Evolutionary conservation across 2,888 invertebrate genomes (phyloP).

Genomic region (Epiblema foenella): DNA sequence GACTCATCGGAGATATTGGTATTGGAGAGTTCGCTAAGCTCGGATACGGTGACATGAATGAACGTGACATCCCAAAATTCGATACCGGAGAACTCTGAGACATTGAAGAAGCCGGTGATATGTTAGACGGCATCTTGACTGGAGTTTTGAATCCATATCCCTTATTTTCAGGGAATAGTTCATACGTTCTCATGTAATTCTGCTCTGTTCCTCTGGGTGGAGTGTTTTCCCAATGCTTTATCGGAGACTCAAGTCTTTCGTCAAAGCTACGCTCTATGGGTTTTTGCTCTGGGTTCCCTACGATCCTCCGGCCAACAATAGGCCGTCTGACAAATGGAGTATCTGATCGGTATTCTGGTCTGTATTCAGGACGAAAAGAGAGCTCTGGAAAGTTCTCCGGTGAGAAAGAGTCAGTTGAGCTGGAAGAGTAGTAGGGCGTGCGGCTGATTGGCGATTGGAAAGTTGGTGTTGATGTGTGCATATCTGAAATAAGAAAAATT

Average conservation of each 20-base stretch:
- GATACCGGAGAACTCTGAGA: conserved; percentile 35
- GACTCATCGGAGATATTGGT: conserved; percentile 18
- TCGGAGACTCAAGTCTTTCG: conserved; percentile 12
- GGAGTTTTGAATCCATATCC: conserved; percentile 57
- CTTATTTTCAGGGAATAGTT: conserved; percentile 66
- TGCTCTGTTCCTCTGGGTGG: conserved; percentile 52
- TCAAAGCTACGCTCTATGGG: conserved; percentile 9
- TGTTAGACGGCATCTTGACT: conserved; percentile 43
- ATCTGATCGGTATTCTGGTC: conserved; percentile 44
- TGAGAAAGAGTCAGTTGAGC: conserved; percentile 73
- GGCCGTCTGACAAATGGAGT: conserved; percentile 61
- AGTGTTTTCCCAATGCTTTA: conserved; percentile 46
- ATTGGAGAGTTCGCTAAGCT: conserved; percentile 7
- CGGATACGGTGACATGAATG: conserved; percentile 14
- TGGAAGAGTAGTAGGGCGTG: conserved; percentile 64
- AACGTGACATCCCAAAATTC: conserved; percentile 28
- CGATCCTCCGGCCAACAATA: conserved; percentile 69
- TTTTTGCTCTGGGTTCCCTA: conserved; percentile 50
- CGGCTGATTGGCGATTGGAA: conserved; percentile 55
- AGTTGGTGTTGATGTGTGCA: conserved; percentile 46
- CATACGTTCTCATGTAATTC: conserved; percentile 54
- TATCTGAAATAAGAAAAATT: conserved; percentile 55
- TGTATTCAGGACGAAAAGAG: conserved; percentile 39
- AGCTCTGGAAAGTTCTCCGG: conserved; percentile 69
- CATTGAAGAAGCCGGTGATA: conserved; percentile 45